phyloP scores from a whole-genome alignment of 2,888 invertebrate species.

The Temnothorax unifasciatus region DNA sequence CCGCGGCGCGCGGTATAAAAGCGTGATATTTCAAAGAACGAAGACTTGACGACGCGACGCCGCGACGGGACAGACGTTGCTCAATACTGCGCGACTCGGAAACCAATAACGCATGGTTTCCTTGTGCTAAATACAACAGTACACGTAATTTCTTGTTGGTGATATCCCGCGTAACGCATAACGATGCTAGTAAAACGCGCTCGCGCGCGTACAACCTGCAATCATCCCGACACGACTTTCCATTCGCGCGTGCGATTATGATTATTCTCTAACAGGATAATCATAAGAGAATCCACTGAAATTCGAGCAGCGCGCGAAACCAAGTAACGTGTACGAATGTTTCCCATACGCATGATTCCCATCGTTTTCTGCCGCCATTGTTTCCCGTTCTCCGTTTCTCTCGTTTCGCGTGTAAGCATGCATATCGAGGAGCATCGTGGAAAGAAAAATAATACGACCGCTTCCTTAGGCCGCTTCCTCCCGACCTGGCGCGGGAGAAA shows the following conservation, averaged over 20 bases:
- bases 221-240: neutral
- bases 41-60: neutral
- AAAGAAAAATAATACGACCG: conserved; percentile 42
- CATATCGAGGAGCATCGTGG: conserved; percentile 60
- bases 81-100: conserved; percentile 53
- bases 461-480: conserved; percentile 5
- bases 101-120: conserved; percentile 44
- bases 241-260: neutral
- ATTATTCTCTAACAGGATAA: neutral
- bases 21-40: conserved; percentile 31
- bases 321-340: neutral
- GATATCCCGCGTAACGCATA: conserved; percentile 16
- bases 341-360: conserved; percentile 41
- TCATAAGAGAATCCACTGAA: neutral
- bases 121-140: conserved; percentile 46
- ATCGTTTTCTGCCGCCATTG: conserved; percentile 36
- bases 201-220: neutral
- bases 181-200: neutral
- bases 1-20: neutral
- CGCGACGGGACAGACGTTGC: conserved; percentile 36
- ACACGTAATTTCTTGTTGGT: neutral
- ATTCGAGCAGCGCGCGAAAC: neutral
- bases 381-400: conserved; percentile 17
- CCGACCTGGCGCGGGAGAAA: conserved; percentile 26
- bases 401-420: conserved; percentile 55